A percentile compares a stretch with the other conserved stretches of the same genome.
phyloP scores from a whole-genome alignment of 2,888 invertebrate genomes.

The Zelleria hepariella region DNA sequence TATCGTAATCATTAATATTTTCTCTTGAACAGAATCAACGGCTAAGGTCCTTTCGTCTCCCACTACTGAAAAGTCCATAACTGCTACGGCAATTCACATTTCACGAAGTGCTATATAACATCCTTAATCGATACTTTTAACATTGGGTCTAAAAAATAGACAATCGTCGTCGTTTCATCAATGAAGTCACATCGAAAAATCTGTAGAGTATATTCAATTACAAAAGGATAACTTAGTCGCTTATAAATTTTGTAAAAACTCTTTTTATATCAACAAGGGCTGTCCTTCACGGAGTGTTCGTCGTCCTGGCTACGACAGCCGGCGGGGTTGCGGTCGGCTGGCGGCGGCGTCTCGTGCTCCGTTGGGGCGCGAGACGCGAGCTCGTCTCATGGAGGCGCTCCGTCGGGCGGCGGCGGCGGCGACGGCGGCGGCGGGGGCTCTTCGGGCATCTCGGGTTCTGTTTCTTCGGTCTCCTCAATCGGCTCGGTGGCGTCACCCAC shows the following conservation, averaged over 20 bases:
- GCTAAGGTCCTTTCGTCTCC: background rate
- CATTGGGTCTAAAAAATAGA: conserved; percentile 47
- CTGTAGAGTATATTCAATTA: conserved; percentile 19
- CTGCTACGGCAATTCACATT: background rate
- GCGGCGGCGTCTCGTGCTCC: background rate
- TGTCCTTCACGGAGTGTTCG: background rate
- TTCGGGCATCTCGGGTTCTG: conserved; percentile 17
- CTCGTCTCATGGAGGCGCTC: background rate
- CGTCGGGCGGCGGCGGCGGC: background rate
- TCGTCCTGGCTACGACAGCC: background rate
- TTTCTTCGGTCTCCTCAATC: conserved; percentile 13
- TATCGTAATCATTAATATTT: background rate
- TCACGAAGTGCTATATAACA: background rate
- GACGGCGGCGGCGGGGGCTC: background rate
- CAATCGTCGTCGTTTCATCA: conserved; percentile 29
- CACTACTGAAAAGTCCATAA: background rate
- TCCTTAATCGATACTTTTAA: conserved; percentile 21
- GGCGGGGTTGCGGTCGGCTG: background rate
- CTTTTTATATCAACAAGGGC: conserved; percentile 27
- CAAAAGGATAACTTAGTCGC: conserved; percentile 19
- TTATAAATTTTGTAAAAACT: conserved; percentile 42
- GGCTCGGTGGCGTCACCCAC: conserved; percentile 6
- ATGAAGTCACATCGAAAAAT: conserved; percentile 45
- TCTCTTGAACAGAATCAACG: background rate
- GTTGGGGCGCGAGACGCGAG: background rate